phyloP scores from a whole-genome alignment of 2,888 invertebrate species.

The Poecilobothrus nobilitatus region DNA sequence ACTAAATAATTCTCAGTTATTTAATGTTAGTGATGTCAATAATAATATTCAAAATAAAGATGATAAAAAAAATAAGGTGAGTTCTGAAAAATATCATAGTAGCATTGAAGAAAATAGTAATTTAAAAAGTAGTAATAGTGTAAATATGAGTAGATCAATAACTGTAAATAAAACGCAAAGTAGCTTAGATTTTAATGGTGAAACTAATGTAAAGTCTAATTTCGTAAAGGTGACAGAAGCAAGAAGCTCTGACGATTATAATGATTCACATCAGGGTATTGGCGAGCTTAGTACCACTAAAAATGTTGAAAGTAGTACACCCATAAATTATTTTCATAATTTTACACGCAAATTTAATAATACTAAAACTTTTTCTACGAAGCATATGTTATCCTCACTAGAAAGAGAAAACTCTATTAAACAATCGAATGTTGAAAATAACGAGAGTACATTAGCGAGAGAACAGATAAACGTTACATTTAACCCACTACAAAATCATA shows the following conservation, averaged over 20 bases:
- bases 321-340: too few relatives aligned
- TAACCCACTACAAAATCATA: background rate
- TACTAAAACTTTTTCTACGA: too few relatives aligned
- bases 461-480: too few relatives aligned
- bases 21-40: conserved; percentile 22
- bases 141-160: conserved; percentile 31
- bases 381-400: too few relatives aligned
- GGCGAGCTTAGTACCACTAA: background rate
- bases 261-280: background rate
- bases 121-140: conserved; percentile 18
- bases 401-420: background rate
- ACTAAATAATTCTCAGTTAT: conserved; percentile 18
- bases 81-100: conserved; percentile 17
- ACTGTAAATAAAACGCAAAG: conserved; percentile 30
- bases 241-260: background rate
- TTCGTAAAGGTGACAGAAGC: background rate
- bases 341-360: too few relatives aligned
- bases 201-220: conserved; percentile 20
- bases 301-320: too few relatives aligned
- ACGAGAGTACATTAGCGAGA: too few relatives aligned
- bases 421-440: too few relatives aligned
- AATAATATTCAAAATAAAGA: conserved; percentile 23
- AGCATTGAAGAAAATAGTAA: conserved; percentile 23
- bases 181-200: conserved; percentile 28
- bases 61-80: conserved; percentile 19